Evolutionary conservation across 2,888 invertebrate species (phyloP).

Genomic region (Eilema caniola): DNA sequence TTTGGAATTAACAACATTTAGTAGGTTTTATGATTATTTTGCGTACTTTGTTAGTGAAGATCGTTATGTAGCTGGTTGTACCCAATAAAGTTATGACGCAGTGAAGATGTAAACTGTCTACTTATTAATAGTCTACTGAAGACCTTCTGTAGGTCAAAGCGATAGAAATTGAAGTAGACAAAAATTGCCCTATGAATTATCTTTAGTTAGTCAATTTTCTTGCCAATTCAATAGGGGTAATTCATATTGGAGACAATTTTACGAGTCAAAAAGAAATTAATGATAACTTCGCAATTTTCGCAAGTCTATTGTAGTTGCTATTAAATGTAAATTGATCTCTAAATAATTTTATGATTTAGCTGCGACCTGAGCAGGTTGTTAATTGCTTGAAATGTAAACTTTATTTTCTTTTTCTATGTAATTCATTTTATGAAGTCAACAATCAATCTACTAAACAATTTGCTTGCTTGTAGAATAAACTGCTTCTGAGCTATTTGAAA

Average conservation of each 20-base stretch:
- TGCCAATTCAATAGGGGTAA: conserved; percentile 31
- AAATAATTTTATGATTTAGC: conserved; percentile 10
- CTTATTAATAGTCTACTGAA: conserved; percentile 30
- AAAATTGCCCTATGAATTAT: conserved; percentile 33
- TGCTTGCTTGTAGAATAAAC: no score
- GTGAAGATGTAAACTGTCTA: no score
- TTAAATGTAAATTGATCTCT: conserved; percentile 29
- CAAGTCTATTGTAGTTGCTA: conserved; percentile 26
- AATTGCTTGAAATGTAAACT: no score
- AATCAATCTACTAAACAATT: neutral
- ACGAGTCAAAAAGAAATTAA: conserved; percentile 31
- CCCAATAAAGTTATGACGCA: neutral
- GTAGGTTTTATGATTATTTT: no score
- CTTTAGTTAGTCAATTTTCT: conserved; percentile 31
- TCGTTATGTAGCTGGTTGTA: neutral
- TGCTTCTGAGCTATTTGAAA: no score
- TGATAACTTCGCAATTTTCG: conserved; percentile 31
- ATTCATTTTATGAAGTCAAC: neutral
- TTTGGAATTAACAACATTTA: no score
- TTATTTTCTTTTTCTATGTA: neutral
- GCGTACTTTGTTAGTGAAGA: no score
- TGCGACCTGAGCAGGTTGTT: neutral
- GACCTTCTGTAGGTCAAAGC: conserved; percentile 39
- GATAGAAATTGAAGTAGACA: conserved; percentile 31
- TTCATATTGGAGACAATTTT: conserved; percentile 26